These are phyloP conservation scores for Hemibagrus guttatus DNA, from an alignment of 2,797 vertebrate species.

Conservation along the genomic window DNA sequence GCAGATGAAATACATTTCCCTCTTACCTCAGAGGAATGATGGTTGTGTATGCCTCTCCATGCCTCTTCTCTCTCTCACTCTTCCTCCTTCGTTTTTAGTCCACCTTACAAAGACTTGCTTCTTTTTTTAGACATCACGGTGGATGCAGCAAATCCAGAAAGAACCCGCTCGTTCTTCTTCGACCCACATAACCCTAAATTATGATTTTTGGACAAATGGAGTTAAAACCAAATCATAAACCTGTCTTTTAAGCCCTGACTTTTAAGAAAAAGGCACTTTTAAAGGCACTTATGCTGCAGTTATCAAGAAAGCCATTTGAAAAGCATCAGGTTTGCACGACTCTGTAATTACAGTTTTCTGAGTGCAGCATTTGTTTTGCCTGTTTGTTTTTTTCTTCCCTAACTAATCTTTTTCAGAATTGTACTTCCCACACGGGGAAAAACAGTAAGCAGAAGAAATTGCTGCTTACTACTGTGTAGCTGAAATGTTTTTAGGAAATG, in stretches of 20 bases:
- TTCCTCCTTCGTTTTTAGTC: conserved; percentile 23
- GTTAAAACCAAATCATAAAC: neutral
- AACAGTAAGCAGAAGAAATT: neutral
- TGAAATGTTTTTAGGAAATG: conserved; percentile 2
- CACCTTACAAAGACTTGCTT: conserved; percentile 2
- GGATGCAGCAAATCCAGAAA: neutral
- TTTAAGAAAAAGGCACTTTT: neutral
- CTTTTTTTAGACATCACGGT: neutral
- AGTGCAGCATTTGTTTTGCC: conserved; percentile 22
- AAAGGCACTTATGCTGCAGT: neutral
- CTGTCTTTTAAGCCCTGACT: neutral
- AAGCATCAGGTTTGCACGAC: neutral
- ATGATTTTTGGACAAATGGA: neutral
- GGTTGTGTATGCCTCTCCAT: conserved; percentile 21
- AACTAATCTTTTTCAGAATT: neutral
- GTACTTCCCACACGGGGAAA: neutral
- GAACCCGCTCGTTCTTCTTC: neutral
- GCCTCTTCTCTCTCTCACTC: conserved; percentile 17
- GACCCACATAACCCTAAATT: neutral
- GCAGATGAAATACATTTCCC: conserved; percentile 43
- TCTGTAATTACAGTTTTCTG: conserved; percentile 14
- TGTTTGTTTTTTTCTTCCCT: neutral
- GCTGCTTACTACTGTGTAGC: neutral
- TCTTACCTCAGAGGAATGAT: conserved; percentile 1
- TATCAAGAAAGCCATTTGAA: neutral